Evolutionary conservation across 2,888 invertebrate species (phyloP).

Genomic region (Drosophila neonasuta): DNA sequence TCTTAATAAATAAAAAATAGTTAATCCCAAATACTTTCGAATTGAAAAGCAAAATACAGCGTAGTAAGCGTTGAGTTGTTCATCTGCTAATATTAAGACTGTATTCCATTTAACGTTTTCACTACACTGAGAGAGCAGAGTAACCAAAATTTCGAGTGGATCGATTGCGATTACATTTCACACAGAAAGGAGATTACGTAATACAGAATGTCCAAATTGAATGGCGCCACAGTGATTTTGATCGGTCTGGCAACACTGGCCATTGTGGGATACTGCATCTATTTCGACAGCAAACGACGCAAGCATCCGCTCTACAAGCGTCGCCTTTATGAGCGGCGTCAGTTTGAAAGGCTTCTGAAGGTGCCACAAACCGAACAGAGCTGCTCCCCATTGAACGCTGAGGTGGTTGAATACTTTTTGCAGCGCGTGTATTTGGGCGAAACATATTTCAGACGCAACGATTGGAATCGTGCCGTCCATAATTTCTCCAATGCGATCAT

Average conservation of each 20-base stretch:
- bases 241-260: conserved; percentile 22
- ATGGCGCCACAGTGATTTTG: not conserved
- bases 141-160: not conserved
- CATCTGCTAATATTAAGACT: not conserved
- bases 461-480: conserved; percentile 10
- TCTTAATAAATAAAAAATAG: too few species aligned
- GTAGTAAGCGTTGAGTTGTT: too few species aligned
- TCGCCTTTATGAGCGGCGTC: conserved; percentile 15
- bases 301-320: conserved; percentile 24
- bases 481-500: conserved; percentile 31
- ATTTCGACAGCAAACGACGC: conserved; percentile 31
- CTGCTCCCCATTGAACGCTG: not conserved
- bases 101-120: not conserved
- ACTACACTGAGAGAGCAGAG: not conserved
- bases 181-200: not conserved
- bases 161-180: not conserved
- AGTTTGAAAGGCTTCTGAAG: not conserved
- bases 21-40: too few species aligned
- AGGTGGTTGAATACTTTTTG: conserved; percentile 34
- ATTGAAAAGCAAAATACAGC: too few species aligned
- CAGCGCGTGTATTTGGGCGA: conserved; percentile 33
- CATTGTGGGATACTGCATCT: conserved; percentile 35
- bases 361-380: not conserved
- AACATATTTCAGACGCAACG: conserved; percentile 1
- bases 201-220: conserved; percentile 4